phyloP scores from a whole-genome alignment of 2,113 vertebrate species.

The Siniperca chuatsi region DNA sequence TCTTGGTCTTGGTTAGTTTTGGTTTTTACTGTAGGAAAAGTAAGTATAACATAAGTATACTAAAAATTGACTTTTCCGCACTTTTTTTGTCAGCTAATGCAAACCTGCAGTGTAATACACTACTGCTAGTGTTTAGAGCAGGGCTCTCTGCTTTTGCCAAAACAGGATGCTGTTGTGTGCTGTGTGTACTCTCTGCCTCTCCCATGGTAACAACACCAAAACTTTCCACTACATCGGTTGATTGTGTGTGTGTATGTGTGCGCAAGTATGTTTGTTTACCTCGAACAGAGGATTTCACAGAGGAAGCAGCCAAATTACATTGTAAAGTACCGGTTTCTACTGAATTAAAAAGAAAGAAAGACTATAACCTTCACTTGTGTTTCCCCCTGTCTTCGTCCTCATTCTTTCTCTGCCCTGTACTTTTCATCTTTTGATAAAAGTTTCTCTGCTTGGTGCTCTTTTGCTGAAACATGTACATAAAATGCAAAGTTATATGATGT shows the following conservation, averaged over 20 bases:
- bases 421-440: background rate
- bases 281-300: background rate
- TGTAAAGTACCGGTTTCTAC: background rate
- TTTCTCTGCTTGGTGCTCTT: background rate
- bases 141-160: background rate
- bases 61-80: no score
- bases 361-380: no score
- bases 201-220: background rate
- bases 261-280: background rate
- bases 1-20: background rate
- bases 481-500: background rate
- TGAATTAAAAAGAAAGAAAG: background rate
- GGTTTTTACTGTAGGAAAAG: background rate
- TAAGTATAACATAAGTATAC: background rate
- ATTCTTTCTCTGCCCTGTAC: background rate
- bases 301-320: slow-evolving; percentile 13
- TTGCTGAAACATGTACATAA: background rate
- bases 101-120: background rate
- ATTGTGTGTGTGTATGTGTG: background rate
- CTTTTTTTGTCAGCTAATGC: background rate
- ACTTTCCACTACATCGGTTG: slow-evolving; percentile 19
- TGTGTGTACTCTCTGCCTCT: slow-evolving; percentile 10
- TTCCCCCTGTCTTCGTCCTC: background rate
- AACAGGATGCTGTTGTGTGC: slow-evolving; percentile 10
- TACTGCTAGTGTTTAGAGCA: background rate